Base-by-base conservation (phyloP, 2,888 invertebrate species). In the Folsomia manolachei region DNA sequence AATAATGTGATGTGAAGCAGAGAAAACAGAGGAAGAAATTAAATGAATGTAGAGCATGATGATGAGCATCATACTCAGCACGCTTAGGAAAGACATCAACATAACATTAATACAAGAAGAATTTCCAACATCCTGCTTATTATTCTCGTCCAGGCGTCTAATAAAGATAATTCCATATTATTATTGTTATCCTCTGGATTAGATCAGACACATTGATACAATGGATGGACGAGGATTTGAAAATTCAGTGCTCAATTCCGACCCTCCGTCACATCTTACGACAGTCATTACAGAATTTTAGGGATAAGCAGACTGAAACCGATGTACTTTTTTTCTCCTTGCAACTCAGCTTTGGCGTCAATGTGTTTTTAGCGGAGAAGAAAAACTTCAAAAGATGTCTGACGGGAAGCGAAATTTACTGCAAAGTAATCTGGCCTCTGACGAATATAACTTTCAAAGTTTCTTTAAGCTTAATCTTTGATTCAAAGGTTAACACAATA, bases 151-250 rank as follows among this genome's bases (percentile, higher is more conserved):
- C 52, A 23, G 51, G 24, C 19, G 52, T 52, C 21, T 14, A 19
- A 18, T 39, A 39, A 64, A 27, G 27, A 27, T 64, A 64, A 64
- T 52, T 66, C 25, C 65, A 51, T 64, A 4, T 27, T 66, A 66
- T 56, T 56, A 56, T 56, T 56, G n/a, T 56, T 56, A 56, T 56
- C 56, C 56, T 56, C 21, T n/a, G 21, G 56, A 56, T 39, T 52
- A 66, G 65, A 66, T 66, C 52, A 27, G 21, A 11, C 27, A 27
- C 64, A 64, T 64, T 64, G 27, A 27, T 64, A 25, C n/a, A 18
- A 18, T 60, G 60, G 60, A 21, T 51, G 51, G 51, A 51, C 51
- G 51, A 14, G 9, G 60, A n/a, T n/a, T n/a, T 60, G 9, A 60
- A 60, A 60, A n/a, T 60, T 60, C 60, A 19, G 60, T 21, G 9